phyloP scores from a whole-genome alignment of 2,797 vertebrate species.

The Zalophus californianus region DNA sequence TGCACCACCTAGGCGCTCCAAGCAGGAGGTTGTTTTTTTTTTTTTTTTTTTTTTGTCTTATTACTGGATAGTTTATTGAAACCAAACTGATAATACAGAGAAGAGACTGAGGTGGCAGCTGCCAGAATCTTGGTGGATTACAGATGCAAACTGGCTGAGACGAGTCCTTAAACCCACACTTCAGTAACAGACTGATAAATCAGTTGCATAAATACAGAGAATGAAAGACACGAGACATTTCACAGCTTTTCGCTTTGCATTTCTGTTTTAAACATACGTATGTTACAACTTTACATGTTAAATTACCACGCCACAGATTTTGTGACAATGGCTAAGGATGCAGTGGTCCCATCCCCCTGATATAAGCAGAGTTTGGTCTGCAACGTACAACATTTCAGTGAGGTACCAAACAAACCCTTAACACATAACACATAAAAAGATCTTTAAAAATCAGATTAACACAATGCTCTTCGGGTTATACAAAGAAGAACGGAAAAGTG shows the following conservation, averaged over 20 bases:
- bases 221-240: conserved; percentile 76
- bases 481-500: background rate
- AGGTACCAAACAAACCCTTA: conserved; percentile 71
- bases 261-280: conserved; percentile 75
- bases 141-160: conserved; percentile 40
- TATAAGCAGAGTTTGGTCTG: conserved; percentile 54
- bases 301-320: conserved; percentile 81
- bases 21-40: background rate
- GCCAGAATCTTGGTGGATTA: conserved; percentile 67
- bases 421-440: conserved; percentile 74
- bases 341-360: conserved; percentile 68
- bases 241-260: conserved; percentile 85
- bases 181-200: conserved; percentile 68
- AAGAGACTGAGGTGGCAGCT: conserved; percentile 78
- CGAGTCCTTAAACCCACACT: conserved; percentile 47
- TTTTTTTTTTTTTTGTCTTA: background rate
- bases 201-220: conserved; percentile 86
- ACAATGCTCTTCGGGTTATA: conserved; percentile 66
- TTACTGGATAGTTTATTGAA: conserved; percentile 87
- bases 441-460: conserved; percentile 59
- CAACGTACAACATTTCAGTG: background rate
- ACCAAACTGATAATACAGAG: conserved; percentile 82
- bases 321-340: conserved; percentile 79
- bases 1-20: background rate
- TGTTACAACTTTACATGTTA: conserved; percentile 87